Conservation (phyloP, 2,888 invertebrate genomes). For the Caenorhabditis sp. region DNA sequence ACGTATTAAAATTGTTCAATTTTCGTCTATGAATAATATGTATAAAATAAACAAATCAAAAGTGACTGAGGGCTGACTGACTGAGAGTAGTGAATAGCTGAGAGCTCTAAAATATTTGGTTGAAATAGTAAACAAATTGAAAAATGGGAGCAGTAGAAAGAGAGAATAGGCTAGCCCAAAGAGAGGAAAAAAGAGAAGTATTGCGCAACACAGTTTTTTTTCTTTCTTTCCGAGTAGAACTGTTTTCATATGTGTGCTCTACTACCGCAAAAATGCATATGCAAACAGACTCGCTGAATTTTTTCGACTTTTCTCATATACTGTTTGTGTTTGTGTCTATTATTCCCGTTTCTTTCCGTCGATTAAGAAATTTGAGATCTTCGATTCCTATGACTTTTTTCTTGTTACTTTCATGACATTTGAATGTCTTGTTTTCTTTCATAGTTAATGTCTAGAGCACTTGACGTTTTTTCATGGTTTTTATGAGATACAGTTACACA, state of each 20-base stretch:
- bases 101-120: conserved; percentile 1
- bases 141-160: not conserved
- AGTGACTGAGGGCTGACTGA: not conserved
- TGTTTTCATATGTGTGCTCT: not conserved
- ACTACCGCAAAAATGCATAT: conserved; percentile 1
- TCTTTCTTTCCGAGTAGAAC: not conserved
- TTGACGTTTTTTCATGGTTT: not conserved
- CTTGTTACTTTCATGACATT: not conserved
- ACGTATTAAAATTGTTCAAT: not conserved
- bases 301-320: conserved; percentile 1
- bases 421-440: not conserved
- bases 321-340: not conserved
- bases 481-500: not conserved
- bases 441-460: too few species aligned
- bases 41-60: conserved; percentile 1
- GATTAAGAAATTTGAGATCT: not conserved
- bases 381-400: not conserved
- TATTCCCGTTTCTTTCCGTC: not conserved
- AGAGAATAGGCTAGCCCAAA: not conserved
- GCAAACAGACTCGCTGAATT: not conserved
- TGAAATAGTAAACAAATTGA: conserved; percentile 1
- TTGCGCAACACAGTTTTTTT: not conserved
- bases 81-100: not conserved
- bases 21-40: not conserved
- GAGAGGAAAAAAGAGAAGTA: not conserved